Conservation (phyloP, 2,888 invertebrate genomes). For the Plebejus melissa region DNA sequence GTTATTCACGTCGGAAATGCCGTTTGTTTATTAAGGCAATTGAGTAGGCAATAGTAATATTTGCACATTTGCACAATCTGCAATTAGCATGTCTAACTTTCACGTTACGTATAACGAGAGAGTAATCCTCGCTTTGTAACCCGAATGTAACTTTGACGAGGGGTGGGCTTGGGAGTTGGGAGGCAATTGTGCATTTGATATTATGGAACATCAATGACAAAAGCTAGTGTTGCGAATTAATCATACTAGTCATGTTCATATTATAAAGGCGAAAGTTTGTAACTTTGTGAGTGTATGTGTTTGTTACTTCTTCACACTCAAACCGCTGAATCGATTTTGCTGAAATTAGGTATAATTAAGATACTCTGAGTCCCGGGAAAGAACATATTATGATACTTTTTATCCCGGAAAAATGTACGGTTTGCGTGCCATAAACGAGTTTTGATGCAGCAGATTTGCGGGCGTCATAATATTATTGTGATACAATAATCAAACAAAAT, state of each 20-base stretch:
- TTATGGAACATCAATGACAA: neutral
- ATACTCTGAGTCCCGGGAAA: too few relatives aligned
- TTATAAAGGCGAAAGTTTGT: neutral
- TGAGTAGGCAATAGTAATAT: neutral
- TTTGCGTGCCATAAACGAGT: too few relatives aligned
- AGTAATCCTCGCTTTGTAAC: neutral
- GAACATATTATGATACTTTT: too few relatives aligned
- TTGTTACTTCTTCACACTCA: too few relatives aligned
- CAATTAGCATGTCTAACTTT: constrained; percentile 9
- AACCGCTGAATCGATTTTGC: too few relatives aligned
- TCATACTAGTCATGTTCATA: too few relatives aligned
- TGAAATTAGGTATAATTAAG: too few relatives aligned
- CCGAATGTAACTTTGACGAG: neutral
- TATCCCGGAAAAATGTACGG: neutral
- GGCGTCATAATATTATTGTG: too few relatives aligned
- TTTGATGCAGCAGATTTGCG: too few relatives aligned
- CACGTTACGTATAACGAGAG: neutral
- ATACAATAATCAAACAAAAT: too few relatives aligned
- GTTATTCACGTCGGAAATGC: too few relatives aligned
- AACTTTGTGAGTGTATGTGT: neutral
- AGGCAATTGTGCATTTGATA: neutral
- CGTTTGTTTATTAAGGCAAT: too few relatives aligned
- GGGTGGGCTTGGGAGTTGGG: neutral
- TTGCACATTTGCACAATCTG: neutral
- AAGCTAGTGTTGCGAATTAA: neutral